Base-by-base conservation (phyloP, 2,113 vertebrate species). In the Anser brachyrhynchus region DNA sequence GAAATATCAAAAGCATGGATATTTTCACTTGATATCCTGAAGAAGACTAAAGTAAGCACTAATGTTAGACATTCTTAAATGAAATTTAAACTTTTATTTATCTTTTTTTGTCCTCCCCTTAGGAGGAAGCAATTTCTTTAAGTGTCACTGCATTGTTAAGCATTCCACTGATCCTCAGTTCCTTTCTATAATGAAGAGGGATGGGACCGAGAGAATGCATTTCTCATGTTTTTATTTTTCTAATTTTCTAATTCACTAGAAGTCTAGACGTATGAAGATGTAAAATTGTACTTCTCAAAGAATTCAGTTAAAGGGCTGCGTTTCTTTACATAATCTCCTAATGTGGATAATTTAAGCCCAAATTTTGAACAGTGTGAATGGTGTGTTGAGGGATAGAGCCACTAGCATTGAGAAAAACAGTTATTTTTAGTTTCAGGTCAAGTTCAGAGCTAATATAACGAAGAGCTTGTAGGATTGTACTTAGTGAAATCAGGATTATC, bases 11-110 rank as follows among this genome's bases (percentile, higher is more conserved):
- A 95, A 84, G 29, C 11, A 39, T 19, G 46, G 64, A 13, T 73
- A 65, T 59, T 97, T 92, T 75, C 88, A 70, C 22, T 90, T 67
- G 23, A 21, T 78, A 81, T 95, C 83, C 88, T 44, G 12, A 95
- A 71, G 65, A 93, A 46, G 61, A 65, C 43, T 85, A 69, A 43
- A 62, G 31, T 55, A 76, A 91, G 70, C 79, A 87, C 72, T 43
- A 73, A 0, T 52, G 20, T 85, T 90, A 92, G 55, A 15, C 13
- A 28, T 44, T 75, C 52, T 72, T 74, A 46, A 52, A 29, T 87
- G 35, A 88, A 75, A 39, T 39, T 55, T 5, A 80, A 78, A 87
- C 51, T 41, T 31, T 21, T 33, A n/a, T 93, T 91, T 91, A 44
- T 61, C 21, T 57, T 0, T 7, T 71, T 74, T 51, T 51, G 49